These are phyloP conservation scores for Heterochromis multidens DNA, from an alignment of 2,113 vertebrate species.

Conservation along the genomic window DNA sequence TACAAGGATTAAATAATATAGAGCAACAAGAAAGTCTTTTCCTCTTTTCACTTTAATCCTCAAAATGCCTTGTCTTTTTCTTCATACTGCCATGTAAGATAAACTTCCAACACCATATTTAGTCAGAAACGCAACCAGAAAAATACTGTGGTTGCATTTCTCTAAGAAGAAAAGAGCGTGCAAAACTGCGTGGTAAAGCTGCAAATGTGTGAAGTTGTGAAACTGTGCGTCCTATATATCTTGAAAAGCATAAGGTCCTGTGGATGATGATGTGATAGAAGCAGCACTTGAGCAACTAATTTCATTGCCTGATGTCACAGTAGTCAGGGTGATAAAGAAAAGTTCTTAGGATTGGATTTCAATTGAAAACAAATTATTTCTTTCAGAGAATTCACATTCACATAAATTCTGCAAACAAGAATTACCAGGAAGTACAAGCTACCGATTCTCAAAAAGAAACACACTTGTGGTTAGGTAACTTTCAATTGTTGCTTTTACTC, in stretches of 20 bases:
- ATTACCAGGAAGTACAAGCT: background rate
- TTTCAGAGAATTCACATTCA: conserved; percentile 28
- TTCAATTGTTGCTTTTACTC: background rate
- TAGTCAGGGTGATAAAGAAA: conserved; percentile 3
- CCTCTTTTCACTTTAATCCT: background rate
- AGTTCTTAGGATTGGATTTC: background rate
- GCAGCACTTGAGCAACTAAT: background rate
- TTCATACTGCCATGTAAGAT: background rate
- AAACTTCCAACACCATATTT: background rate
- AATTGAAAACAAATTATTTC: background rate
- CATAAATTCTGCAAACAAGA: background rate
- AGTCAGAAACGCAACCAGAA: conserved; percentile 4
- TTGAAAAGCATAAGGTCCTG: background rate
- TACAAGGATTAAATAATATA: background rate
- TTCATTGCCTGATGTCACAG: background rate
- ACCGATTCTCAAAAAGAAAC: background rate
- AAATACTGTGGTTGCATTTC: conserved; percentile 3
- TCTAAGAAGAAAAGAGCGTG: conserved; percentile 11
- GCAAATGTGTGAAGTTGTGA: conserved; percentile 11
- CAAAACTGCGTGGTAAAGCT: conserved; percentile 5
- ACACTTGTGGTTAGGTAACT: background rate
- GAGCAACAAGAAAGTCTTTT: background rate
- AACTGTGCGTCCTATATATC: background rate
- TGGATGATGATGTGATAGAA: background rate
- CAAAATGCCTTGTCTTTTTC: conserved; percentile 13